Evolutionary conservation across 1,140 invertebrate genomes (phyloP), one percentile per base, ranked within the genome.

Genomic region (Papilio dardanus): DNA sequence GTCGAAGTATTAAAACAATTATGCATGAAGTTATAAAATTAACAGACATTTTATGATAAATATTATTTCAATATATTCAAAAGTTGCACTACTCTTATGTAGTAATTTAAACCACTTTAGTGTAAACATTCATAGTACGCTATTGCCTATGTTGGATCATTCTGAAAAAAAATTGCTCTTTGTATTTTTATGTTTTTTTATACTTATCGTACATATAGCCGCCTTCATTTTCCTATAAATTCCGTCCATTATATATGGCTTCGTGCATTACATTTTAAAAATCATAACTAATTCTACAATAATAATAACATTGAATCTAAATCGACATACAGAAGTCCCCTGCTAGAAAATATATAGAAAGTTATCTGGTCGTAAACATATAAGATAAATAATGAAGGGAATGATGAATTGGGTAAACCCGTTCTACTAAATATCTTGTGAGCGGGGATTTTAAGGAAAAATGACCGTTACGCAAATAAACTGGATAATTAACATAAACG

Each of bases 181-280:
- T 54, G 46, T 54, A 10, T 21, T 21, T 21, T 21, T 24, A 1
- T 4, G 21, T 54, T 54, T 54, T 37, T 50, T 40, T 4, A 40
- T 8, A 68, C 24, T 40, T 37, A 28, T 40, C 10, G 7, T 73
- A 73, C 0, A 71, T 46, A 30, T 8, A 24, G 21, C 24, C 14
- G 40, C 40, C 68, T 71, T 71, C 68, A 54, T 73, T 73, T 73
- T 73, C 69, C 69, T 73, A 54, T 31, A 54, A 54, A 73, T 50
- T 73, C 69, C 69, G 69, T 73, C 69, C 69, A 73, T 73, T 54
- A 30, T 50, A 50, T 71, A 54, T 73, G 42, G 28, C 69, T 73
- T 54, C 69, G 46, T 73, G 54, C 5, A 35, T 37, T 37, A 40
- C 31, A 42, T 4, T 28, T 46, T 30, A 37, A 40, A 37, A 68